A percentile compares a stretch with the other conserved stretches of the same genome.
These are phyloP conservation scores for Champsocephalus esox DNA, from an alignment of 2,797 vertebrate species.

Conservation along the genomic window DNA sequence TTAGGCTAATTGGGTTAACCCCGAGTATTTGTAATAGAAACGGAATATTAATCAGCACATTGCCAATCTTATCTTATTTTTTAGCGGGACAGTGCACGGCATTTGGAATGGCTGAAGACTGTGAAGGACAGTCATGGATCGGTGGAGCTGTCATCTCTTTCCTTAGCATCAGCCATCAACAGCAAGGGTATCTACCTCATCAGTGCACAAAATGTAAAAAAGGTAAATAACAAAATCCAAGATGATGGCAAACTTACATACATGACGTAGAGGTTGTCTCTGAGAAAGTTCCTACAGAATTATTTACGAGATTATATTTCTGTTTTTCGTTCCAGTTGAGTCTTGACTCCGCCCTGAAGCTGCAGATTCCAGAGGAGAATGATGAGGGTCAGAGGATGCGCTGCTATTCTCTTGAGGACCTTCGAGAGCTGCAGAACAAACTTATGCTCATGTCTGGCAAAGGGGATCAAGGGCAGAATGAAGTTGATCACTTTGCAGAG, in stretches of 20 bases:
- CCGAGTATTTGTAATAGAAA: background rate
- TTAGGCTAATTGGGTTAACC: background rate
- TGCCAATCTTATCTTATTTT: conserved; percentile 37
- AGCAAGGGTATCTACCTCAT: conserved; percentile 90
- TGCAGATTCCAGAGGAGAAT: conserved; percentile 85
- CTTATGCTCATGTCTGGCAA: conserved; percentile 98
- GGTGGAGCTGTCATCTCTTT: conserved; percentile 94
- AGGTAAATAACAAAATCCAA: conserved; percentile 62
- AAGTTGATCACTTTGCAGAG: conserved; percentile 94
- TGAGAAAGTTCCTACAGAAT: background rate
- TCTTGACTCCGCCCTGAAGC: conserved; percentile 84
- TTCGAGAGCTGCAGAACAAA: conserved; percentile 95
- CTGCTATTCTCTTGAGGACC: conserved; percentile 89
- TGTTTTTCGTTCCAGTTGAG: conserved; percentile 82
- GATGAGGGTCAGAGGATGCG: conserved; percentile 67
- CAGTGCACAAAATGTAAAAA: conserved; percentile 75
- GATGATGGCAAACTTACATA: background rate
- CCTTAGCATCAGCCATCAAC: conserved; percentile 93
- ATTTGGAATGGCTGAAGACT: conserved; percentile 94
- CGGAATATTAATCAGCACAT: background rate
- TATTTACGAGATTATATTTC: background rate
- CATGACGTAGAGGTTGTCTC: background rate
- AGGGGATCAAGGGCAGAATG: conserved; percentile 89
- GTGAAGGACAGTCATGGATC: conserved; percentile 98
- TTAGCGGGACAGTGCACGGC: conserved; percentile 91